These are phyloP conservation scores for Myoxocephalus aenaeus DNA, from an alignment of 2,797 vertebrate genomes.

Conservation along the genomic window DNA sequence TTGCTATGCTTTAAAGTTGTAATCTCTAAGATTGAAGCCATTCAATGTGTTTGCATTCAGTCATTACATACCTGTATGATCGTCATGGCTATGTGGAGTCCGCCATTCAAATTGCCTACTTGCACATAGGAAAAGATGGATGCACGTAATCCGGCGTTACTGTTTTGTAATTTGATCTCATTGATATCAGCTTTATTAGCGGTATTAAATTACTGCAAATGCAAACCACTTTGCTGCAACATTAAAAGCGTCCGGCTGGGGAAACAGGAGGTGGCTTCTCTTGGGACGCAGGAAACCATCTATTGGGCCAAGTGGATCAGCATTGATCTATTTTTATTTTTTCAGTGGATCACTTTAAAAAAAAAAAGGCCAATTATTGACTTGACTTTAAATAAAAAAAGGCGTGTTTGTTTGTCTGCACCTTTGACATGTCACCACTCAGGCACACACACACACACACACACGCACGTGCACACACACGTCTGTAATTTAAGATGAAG, in stretches of 20 bases:
- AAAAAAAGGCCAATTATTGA: too few relatives aligned
- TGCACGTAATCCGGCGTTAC: neutral
- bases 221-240: neutral
- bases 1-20: neutral
- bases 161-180: neutral
- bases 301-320: neutral
- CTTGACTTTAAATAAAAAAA: too few relatives aligned
- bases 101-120: neutral
- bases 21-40: neutral
- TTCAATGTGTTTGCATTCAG: neutral
- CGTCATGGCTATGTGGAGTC: neutral
- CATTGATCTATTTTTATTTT: too few relatives aligned
- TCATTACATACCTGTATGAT: neutral
- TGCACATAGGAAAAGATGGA: neutral
- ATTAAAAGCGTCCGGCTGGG: neutral
- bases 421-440: neutral
- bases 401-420: too few relatives aligned
- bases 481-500: slow-evolving; percentile 28
- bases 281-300: too few relatives aligned
- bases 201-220: neutral
- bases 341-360: too few relatives aligned
- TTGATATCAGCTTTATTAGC: neutral
- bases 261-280: neutral
- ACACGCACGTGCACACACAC: neutral
- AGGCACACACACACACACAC: neutral